These are phyloP conservation scores for Caenorhabditis sp. DNA, from an alignment of 2,888 invertebrate species.

Conservation along the genomic window DNA sequence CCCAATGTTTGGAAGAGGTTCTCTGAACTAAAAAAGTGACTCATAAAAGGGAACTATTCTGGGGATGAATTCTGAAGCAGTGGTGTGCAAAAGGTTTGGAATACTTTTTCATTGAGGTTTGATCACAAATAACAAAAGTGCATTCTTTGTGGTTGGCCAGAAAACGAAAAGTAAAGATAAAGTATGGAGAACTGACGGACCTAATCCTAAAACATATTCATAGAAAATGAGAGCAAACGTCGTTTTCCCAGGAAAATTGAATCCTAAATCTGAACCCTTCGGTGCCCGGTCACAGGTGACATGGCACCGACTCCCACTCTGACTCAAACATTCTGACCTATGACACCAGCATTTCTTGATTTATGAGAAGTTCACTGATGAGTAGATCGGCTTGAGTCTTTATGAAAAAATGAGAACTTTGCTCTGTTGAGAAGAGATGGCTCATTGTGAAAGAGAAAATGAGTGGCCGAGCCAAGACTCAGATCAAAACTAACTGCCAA, in stretches of 20 bases:
- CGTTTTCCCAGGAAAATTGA: not conserved
- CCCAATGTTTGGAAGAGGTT: no score
- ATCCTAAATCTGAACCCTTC: slow-evolving; percentile 16
- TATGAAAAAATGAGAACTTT: not conserved
- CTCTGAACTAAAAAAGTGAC: not conserved
- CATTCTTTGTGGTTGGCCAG: not conserved
- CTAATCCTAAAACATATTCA: slow-evolving; percentile 48
- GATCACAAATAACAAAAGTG: slow-evolving; percentile 2
- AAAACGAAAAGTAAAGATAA: slow-evolving; percentile 4
- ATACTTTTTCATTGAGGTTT: slow-evolving; percentile 6
- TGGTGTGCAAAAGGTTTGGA: not conserved
- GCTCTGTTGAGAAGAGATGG: not conserved
- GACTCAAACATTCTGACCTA: slow-evolving; percentile 18
- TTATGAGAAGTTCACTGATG: slow-evolving; percentile 42
- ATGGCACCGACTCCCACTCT: not conserved
- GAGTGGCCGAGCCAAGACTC: not conserved
- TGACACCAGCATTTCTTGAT: slow-evolving; percentile 10
- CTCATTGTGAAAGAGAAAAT: not conserved
- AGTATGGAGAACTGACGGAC: slow-evolving; percentile 3
- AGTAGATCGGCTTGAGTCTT: not conserved
- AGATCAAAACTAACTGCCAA: not conserved
- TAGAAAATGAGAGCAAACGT: slow-evolving; percentile 43
- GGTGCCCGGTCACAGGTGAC: slow-evolving; percentile 34
- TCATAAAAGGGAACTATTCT: not conserved
- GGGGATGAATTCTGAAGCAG: not conserved